These are phyloP conservation scores for Dysdera silvatica DNA, from an alignment of 1,140 invertebrate species.

Conservation along the genomic window DNA sequence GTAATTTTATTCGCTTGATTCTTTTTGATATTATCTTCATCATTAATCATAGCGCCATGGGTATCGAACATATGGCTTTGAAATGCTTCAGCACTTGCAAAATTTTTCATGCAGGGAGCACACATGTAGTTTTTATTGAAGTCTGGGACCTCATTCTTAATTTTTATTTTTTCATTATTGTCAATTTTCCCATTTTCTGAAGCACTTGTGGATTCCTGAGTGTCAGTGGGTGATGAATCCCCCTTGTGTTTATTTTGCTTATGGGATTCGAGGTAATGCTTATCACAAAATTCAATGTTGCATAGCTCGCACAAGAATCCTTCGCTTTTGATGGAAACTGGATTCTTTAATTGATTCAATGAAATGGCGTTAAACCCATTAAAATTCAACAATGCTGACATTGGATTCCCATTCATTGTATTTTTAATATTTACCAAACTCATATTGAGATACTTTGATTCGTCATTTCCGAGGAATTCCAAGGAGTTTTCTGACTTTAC, in stretches of 20 bases:
- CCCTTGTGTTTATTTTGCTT: conserved; percentile 50
- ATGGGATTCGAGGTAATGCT: conserved; percentile 53
- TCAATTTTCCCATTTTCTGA: conserved; percentile 13
- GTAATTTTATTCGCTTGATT: no score
- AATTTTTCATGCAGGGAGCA: conserved; percentile 27
- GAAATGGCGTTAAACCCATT: no score
- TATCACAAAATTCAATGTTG: conserved; percentile 54
- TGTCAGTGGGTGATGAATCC: neutral
- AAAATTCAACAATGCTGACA: no score
- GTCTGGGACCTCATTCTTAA: conserved; percentile 1
- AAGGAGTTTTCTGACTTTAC: conserved; percentile 11
- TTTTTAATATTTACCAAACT: conserved; percentile 25
- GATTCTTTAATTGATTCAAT: no score
- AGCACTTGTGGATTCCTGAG: conserved; percentile 7
- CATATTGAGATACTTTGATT: conserved; percentile 14
- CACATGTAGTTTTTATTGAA: conserved; percentile 19
- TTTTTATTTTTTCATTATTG: conserved; percentile 3
- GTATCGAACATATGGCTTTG: conserved; percentile 23
- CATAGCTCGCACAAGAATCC: conserved; percentile 49
- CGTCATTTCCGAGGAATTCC: conserved; percentile 17
- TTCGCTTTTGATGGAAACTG: conserved; percentile 17
- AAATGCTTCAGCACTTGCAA: conserved; percentile 22
- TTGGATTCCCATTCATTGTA: conserved; percentile 2
- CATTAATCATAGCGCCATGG: conserved; percentile 23
- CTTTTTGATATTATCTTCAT: conserved; percentile 16